These are phyloP conservation scores for Sorex araneus DNA, from an alignment of 2,113 vertebrate species.

Conservation along the genomic window DNA sequence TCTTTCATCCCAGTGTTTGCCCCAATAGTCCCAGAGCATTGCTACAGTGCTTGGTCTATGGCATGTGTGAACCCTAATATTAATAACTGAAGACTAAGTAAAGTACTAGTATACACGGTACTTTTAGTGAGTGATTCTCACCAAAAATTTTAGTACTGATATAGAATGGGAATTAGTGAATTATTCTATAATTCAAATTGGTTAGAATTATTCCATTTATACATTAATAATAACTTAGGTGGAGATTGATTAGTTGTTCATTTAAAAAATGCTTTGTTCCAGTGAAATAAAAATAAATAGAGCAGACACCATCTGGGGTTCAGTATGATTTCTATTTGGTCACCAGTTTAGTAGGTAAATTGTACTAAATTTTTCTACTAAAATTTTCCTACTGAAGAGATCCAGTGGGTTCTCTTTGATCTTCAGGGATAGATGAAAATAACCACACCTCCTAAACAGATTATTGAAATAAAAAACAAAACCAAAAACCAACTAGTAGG, in stretches of 20 bases:
- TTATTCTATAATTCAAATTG: background rate
- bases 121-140: background rate
- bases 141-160: background rate
- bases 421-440: background rate
- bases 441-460: background rate
- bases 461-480: background rate
- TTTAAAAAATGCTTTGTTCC: background rate
- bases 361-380: too few relatives aligned
- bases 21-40: background rate
- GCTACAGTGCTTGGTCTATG: too few relatives aligned
- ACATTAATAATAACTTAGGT: background rate
- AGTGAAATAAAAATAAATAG: background rate
- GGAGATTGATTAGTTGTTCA: background rate
- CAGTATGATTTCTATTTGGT: background rate
- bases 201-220: background rate
- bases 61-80: background rate
- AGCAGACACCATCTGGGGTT: background rate
- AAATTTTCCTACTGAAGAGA: too few relatives aligned
- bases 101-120: background rate
- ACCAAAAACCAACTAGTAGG: background rate
- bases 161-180: conserved; percentile 17
- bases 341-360: background rate
- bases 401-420: too few relatives aligned
- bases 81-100: background rate
- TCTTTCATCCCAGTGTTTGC: background rate